Percentiles rank a stretch among this genome's conserved stretches.
phyloP scores from a whole-genome alignment of 2,113 vertebrate species.

The Anseranas semipalmata region DNA sequence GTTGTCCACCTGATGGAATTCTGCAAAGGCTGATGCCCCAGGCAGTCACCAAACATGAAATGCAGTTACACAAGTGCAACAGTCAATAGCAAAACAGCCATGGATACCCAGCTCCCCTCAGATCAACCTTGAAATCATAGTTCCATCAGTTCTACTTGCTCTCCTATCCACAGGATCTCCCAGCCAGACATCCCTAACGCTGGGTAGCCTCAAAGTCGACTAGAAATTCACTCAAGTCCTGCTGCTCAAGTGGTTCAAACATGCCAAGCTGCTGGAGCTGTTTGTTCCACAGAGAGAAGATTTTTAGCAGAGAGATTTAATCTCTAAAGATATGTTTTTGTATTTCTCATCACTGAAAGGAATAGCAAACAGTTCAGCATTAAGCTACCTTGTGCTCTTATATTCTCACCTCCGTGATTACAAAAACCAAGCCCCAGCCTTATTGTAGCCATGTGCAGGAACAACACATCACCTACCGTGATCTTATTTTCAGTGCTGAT shows the following conservation, averaged over 20 bases:
- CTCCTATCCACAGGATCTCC: not conserved
- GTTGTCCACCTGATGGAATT: not conserved
- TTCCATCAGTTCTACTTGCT: not conserved
- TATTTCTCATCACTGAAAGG: not conserved
- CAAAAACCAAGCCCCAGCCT: not conserved
- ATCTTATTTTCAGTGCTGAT: slow-evolving; percentile 76
- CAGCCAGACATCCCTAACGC: not conserved
- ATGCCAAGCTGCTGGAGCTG: not conserved
- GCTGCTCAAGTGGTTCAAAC: not conserved
- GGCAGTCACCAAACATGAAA: not conserved
- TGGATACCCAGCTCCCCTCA: not conserved
- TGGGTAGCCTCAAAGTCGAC: not conserved
- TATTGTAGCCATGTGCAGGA: not conserved
- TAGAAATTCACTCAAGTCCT: not conserved
- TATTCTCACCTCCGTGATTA: not conserved
- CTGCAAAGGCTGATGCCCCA: not conserved
- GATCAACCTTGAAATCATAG: not conserved
- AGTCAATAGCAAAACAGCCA: not conserved
- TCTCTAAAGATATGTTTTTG: not conserved
- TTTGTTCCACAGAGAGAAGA: not conserved
- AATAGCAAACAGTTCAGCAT: not conserved
- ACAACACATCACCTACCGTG: slow-evolving; percentile 38
- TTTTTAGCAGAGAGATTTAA: not conserved
- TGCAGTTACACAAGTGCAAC: not conserved
- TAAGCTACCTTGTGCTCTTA: not conserved